phyloP scores from a whole-genome alignment of 2,797 vertebrate genomes.

The Premnoplex brunnescens region DNA sequence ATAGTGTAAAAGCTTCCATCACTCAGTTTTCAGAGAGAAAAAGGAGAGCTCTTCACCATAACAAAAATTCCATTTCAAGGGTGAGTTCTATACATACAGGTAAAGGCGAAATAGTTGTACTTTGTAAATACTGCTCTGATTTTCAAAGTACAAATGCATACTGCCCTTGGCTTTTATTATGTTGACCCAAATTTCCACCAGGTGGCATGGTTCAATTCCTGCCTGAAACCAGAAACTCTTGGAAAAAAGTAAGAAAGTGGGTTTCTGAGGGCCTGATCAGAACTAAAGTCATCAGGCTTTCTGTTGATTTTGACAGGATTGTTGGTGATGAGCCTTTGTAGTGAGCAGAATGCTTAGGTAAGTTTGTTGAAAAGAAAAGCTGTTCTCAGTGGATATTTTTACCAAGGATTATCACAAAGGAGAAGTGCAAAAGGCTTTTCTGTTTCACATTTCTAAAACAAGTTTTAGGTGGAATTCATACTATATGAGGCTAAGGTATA shows the following conservation, averaged over 20 bases:
- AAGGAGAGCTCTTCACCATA: neutral
- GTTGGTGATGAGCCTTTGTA: neutral
- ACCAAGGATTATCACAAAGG: neutral
- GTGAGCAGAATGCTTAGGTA: neutral
- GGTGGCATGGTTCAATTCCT: conserved; percentile 27
- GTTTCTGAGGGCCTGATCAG: neutral
- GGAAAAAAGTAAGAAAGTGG: neutral
- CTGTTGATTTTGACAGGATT: neutral
- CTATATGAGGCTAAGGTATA: neutral
- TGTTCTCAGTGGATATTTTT: neutral
- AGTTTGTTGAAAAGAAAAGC: neutral
- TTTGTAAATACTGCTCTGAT: neutral
- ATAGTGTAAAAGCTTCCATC: conserved; percentile 11
- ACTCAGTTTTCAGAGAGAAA: neutral
- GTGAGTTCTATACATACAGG: neutral
- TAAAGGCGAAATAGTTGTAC: neutral
- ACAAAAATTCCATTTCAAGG: neutral
- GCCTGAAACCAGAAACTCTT: neutral
- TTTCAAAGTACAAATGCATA: neutral
- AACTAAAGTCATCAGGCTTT: neutral
- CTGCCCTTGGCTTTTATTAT: neutral
- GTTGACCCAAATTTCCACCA: conserved; percentile 11
- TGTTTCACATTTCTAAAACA: neutral
- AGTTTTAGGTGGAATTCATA: neutral
- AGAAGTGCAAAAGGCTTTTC: neutral